Percentiles rank a stretch among this genome's conserved stretches.
phyloP scores from a whole-genome alignment of 2,113 vertebrate species.

The Lophura nycthemera region DNA sequence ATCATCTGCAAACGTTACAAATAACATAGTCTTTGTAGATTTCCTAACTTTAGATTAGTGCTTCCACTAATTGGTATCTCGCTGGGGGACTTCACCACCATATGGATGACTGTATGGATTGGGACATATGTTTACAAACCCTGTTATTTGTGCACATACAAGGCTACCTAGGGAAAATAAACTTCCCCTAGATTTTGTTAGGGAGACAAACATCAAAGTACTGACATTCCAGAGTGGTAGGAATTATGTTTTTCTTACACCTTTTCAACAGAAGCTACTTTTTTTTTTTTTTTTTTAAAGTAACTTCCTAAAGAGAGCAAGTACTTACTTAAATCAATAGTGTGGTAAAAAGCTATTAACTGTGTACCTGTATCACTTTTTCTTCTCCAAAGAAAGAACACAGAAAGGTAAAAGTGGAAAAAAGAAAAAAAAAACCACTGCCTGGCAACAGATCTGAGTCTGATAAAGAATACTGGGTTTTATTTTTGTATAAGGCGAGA shows the following conservation, averaged over 20 bases:
- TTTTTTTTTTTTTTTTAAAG: not conserved
- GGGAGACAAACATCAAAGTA: not conserved
- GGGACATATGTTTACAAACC: constrained; percentile 58
- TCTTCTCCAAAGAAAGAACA: not conserved
- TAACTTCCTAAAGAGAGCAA: not conserved
- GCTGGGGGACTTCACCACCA: constrained; percentile 49
- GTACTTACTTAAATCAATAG: not conserved
- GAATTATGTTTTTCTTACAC: not conserved
- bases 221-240: not conserved
- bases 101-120: constrained; percentile 64
- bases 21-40: not conserved
- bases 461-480: not conserved
- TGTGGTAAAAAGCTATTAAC: not conserved
- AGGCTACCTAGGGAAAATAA: constrained; percentile 40
- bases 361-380: not conserved
- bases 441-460: not conserved
- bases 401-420: not conserved
- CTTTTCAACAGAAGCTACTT: not conserved
- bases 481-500: not conserved
- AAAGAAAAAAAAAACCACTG: not conserved
- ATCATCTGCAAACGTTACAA: not conserved
- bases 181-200: constrained; percentile 12
- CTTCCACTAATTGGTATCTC: constrained; percentile 40
- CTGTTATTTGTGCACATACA: constrained; percentile 32
- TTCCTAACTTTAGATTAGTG: constrained; percentile 19